A percentile compares a stretch with the other conserved stretches of the same genome.
These are phyloP conservation scores for Enteromius radiatus DNA, from an alignment of 2,797 vertebrate species.

Conservation along the genomic window DNA sequence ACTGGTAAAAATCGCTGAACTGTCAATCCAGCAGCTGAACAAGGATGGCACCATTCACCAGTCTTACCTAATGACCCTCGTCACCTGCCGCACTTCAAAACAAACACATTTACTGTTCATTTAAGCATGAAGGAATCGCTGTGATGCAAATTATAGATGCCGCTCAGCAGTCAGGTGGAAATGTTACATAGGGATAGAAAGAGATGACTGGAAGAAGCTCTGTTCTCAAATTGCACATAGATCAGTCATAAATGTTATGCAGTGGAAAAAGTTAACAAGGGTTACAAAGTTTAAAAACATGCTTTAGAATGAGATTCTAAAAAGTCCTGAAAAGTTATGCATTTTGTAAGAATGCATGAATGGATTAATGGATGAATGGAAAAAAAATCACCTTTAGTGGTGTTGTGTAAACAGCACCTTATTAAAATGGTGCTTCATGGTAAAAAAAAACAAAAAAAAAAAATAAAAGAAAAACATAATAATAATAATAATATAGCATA, in stretches of 20 bases:
- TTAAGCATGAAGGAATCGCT: slow-evolving; percentile 47
- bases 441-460: no score
- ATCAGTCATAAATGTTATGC: slow-evolving; percentile 56
- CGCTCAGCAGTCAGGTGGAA: slow-evolving; percentile 38
- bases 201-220: slow-evolving; percentile 38
- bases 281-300: neutral
- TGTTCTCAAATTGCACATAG: slow-evolving; percentile 64
- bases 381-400: neutral
- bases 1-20: slow-evolving; percentile 58
- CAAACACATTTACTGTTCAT: slow-evolving; percentile 52
- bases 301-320: neutral
- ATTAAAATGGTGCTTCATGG: neutral
- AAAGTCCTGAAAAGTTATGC: neutral
- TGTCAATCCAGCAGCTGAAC: slow-evolving; percentile 48
- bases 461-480: neutral
- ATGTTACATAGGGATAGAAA: slow-evolving; percentile 52
- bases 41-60: slow-evolving; percentile 38
- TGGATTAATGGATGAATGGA: neutral
- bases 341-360: neutral
- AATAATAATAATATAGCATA: neutral
- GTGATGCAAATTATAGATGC: slow-evolving; percentile 56
- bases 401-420: neutral
- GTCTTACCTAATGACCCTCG: slow-evolving; percentile 47
- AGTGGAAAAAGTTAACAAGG: slow-evolving; percentile 41
- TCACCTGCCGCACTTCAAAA: slow-evolving; percentile 48